These are phyloP conservation scores for Phyllostomus hastatus DNA, from an alignment of 2,113 vertebrate species.

Conservation along the genomic window DNA sequence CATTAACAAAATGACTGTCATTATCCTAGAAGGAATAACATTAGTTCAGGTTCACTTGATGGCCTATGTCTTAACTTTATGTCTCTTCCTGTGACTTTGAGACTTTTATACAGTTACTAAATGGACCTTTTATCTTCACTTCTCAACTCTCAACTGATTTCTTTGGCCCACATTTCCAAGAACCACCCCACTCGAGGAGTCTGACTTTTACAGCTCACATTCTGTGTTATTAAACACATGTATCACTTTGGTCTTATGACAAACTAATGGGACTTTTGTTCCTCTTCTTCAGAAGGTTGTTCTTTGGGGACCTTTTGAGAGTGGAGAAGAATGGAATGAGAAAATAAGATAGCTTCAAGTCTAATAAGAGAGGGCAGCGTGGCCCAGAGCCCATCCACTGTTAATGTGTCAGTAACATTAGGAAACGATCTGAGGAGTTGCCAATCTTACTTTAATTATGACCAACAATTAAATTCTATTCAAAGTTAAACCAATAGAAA, in stretches of 20 bases:
- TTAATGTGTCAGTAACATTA: background rate
- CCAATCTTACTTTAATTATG: constrained; percentile 23
- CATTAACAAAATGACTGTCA: background rate
- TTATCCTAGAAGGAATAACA: background rate
- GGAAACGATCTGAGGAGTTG: background rate
- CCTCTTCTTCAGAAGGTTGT: constrained; percentile 21
- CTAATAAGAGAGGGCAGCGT: background rate
- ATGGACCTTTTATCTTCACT: background rate
- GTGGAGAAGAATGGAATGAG: constrained; percentile 25
- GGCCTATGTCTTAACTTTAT: background rate
- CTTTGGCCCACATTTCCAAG: constrained; percentile 36
- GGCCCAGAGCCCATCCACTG: background rate
- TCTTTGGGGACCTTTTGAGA: constrained; percentile 45
- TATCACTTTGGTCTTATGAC: constrained; percentile 49
- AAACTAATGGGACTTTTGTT: constrained; percentile 40
- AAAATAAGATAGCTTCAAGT: constrained; percentile 7
- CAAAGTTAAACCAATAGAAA: background rate
- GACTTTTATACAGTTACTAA: constrained; percentile 29
- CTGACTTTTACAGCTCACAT: constrained; percentile 26
- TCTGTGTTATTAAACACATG: constrained; percentile 65
- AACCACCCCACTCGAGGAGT: background rate
- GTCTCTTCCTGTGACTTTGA: constrained; percentile 36
- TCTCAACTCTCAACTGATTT: constrained; percentile 43
- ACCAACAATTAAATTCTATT: background rate
- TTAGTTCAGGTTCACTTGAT: constrained; percentile 36